Conservation (phyloP, 2,888 invertebrate species). For the Augochlorella aurata region DNA sequence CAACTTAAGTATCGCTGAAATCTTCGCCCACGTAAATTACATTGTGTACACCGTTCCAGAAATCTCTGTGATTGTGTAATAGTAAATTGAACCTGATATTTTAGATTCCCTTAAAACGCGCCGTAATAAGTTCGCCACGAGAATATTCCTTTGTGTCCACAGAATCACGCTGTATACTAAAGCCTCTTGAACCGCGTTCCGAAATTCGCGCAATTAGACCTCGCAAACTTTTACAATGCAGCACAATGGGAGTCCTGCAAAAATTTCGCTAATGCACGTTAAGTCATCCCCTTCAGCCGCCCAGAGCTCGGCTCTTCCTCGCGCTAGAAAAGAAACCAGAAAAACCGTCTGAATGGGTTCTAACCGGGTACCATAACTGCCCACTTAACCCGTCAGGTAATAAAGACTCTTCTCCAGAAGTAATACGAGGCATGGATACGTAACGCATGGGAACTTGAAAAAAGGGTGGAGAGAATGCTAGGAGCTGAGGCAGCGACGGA, state of each 20-base stretch:
- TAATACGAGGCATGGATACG: conserved; percentile 16
- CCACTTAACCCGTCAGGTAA: conserved; percentile 35
- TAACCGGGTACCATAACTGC: conserved; percentile 24
- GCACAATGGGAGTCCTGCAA: neutral
- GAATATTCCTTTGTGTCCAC: neutral
- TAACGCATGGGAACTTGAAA: conserved; percentile 20
- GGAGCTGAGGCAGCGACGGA: conserved; percentile 4
- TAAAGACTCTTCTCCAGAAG: conserved; percentile 15
- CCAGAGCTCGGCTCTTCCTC: neutral
- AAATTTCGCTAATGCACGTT: conserved; percentile 3
- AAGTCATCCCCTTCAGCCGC: neutral
- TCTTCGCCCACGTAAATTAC: neutral
- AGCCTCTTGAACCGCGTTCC: neutral
- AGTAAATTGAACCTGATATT: neutral
- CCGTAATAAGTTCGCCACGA: neutral
- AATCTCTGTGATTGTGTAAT: neutral
- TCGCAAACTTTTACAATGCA: neutral
- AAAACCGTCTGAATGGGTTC: conserved; percentile 8
- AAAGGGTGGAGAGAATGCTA: conserved; percentile 15
- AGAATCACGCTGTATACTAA: neutral
- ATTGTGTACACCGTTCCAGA: neutral
- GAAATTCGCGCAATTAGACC: neutral
- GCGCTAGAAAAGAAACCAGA: conserved; percentile 13
- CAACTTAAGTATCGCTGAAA: neutral
- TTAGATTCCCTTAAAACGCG: neutral